These are phyloP conservation scores for Tinamus major DNA, from an alignment of 2,797 vertebrate genomes.

Conservation along the genomic window DNA sequence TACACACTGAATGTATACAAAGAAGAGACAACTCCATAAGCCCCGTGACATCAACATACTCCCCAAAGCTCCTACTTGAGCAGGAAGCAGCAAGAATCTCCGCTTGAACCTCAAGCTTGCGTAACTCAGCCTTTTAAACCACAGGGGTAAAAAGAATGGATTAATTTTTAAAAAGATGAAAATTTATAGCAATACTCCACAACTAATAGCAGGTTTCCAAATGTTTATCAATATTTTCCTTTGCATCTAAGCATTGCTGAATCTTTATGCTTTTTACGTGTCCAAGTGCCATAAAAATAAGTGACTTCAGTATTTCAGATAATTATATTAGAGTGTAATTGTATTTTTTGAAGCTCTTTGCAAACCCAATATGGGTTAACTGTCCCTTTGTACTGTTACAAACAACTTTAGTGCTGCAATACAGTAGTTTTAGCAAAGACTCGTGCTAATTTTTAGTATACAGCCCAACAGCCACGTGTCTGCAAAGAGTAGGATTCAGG, in stretches of 20 bases:
- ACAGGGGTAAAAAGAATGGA: neutral
- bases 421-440: neutral
- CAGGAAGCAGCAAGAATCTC: neutral
- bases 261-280: slow-evolving; percentile 14
- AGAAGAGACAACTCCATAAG: neutral
- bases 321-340: neutral
- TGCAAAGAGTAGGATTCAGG: neutral
- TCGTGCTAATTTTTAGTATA: neutral
- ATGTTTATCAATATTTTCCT: slow-evolving; percentile 36
- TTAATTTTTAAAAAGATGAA: slow-evolving; percentile 62
- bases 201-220: slow-evolving; percentile 36
- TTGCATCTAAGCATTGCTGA: slow-evolving; percentile 26
- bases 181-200: slow-evolving; percentile 17
- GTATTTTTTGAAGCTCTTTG: neutral
- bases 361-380: neutral
- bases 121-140: neutral
- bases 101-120: neutral
- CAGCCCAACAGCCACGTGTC: neutral
- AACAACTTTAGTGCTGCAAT: neutral
- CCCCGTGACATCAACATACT: neutral
- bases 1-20: neutral
- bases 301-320: neutral
- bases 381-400: neutral
- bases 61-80: neutral
- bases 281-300: neutral